Conservation (phyloP, 2,113 vertebrate genomes). For the Tachysurus fulvidraco region DNA sequence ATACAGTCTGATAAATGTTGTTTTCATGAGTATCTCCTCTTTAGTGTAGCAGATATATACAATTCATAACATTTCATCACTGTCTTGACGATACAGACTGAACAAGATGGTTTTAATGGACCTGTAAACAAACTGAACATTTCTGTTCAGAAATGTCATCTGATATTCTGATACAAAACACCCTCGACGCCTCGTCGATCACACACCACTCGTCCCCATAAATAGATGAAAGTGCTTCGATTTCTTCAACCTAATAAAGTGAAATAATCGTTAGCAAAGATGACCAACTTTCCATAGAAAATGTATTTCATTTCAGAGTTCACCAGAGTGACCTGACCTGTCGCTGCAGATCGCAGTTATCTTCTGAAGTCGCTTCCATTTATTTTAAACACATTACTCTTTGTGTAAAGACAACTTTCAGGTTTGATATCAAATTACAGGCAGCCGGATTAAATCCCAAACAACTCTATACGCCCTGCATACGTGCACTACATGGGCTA, state of each 20-base stretch:
- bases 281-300: neutral
- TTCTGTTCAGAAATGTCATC: slow-evolving; percentile 77
- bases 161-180: slow-evolving; percentile 92
- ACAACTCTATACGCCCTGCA: no score
- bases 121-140: slow-evolving; percentile 89
- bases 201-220: slow-evolving; percentile 97
- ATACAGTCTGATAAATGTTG: no score
- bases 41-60: neutral
- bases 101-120: slow-evolving; percentile 55
- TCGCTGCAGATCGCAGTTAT: slow-evolving; percentile 67
- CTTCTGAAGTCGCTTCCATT: slow-evolving; percentile 50
- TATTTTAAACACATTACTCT: neutral
- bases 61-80: neutral
- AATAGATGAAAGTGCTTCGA: slow-evolving; percentile 93
- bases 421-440: no score
- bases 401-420: neutral
- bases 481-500: neutral
- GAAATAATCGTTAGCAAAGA: neutral
- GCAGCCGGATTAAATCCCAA: neutral
- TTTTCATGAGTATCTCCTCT: no score
- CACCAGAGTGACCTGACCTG: slow-evolving; percentile 61
- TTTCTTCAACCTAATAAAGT: slow-evolving; percentile 85
- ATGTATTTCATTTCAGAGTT: neutral
- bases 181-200: slow-evolving; percentile 86
- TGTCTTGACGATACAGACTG: neutral